Evolutionary conservation across 2,888 invertebrate genomes (phyloP).

Genomic region (Alloscopus bannaensis): DNA sequence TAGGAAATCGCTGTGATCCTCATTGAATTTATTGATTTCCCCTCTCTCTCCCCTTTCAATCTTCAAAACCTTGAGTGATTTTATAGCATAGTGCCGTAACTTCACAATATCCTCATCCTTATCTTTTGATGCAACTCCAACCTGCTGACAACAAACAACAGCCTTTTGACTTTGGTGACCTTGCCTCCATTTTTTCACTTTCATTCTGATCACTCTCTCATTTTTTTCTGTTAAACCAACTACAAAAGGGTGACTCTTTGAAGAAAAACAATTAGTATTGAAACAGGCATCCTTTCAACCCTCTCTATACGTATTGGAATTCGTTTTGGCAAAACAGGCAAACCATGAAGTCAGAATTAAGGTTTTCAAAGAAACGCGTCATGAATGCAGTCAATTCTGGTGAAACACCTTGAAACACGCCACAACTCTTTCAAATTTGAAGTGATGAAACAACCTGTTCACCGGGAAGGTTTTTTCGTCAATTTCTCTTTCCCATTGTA

Average conservation of each 20-base stretch:
- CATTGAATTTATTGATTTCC: neutral
- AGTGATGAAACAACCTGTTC: no score
- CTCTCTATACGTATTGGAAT: conserved; percentile 3
- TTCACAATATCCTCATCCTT: conserved; percentile 3
- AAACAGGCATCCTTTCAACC: conserved; percentile 7
- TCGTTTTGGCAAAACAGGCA: conserved; percentile 14
- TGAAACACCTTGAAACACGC: conserved; percentile 27
- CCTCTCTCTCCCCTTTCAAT: neutral
- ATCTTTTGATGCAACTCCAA: neutral
- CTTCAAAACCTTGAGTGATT: neutral
- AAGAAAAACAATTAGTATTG: conserved; percentile 38
- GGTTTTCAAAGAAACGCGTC: conserved; percentile 14
- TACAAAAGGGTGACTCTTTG: neutral
- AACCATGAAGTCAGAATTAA: conserved; percentile 44
- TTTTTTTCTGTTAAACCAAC: conserved; percentile 5
- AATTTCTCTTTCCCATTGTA: neutral
- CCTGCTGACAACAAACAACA: conserved; percentile 1
- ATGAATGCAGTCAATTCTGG: conserved; percentile 5
- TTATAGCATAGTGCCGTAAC: conserved; percentile 26
- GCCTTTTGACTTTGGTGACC: conserved; percentile 20
- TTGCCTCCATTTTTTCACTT: conserved; percentile 41
- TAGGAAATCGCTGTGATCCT: conserved; percentile 17
- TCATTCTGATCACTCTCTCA: conserved; percentile 15
- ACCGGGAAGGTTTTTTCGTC: neutral
- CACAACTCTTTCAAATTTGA: neutral